phyloP scores from a whole-genome alignment of 2,113 vertebrate genomes.

The Cyphomyrus plagiostoma region DNA sequence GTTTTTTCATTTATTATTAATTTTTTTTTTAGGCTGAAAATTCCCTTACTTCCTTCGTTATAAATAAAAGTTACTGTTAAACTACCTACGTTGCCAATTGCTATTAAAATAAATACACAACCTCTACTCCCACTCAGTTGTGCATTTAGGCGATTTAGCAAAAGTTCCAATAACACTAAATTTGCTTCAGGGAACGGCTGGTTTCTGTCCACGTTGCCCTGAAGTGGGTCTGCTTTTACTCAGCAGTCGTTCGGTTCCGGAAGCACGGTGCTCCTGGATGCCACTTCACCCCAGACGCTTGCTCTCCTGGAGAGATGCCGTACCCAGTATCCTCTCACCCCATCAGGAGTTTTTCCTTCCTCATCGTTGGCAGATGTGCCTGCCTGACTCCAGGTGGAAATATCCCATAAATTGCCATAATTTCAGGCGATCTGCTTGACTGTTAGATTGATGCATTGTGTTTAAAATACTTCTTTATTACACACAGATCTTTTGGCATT shows the following conservation, averaged over 20 bases:
- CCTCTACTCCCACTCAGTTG: neutral
- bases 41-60: neutral
- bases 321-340: neutral
- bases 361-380: neutral
- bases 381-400: neutral
- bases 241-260: neutral
- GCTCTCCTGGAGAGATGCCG: neutral
- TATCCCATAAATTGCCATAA: neutral
- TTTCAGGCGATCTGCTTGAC: neutral
- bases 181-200: neutral
- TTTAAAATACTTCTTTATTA: neutral
- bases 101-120: neutral
- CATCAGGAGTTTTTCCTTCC: neutral
- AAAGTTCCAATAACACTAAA: constrained; percentile 3
- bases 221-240: neutral
- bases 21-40: neutral
- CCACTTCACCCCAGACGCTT: neutral
- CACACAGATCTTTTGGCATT: neutral
- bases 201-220: neutral
- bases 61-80: neutral
- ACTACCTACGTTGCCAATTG: neutral
- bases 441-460: neutral
- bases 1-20: neutral
- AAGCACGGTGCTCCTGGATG: neutral
- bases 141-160: neutral